Conservation (phyloP, 2,888 invertebrate genomes). For the Atethmia centrago region DNA sequence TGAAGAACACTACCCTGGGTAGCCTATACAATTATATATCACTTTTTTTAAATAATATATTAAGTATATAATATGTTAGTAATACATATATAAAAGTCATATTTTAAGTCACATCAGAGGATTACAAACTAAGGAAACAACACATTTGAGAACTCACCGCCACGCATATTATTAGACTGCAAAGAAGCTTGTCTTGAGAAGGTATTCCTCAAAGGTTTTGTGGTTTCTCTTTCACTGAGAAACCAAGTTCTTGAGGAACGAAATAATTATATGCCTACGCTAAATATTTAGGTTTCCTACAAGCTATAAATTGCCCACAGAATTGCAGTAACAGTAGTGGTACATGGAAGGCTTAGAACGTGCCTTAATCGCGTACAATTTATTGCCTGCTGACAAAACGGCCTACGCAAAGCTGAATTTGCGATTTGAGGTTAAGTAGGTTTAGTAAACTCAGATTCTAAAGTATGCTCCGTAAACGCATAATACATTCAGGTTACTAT, state of each 20-base stretch:
- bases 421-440: background rate
- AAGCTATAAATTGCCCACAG: conserved; percentile 28
- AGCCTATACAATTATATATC: background rate
- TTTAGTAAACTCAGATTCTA: background rate
- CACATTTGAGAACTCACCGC: background rate
- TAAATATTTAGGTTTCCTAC: background rate
- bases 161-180: background rate
- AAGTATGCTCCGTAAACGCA: background rate
- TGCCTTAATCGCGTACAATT: conserved; percentile 10
- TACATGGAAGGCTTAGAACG: conserved; percentile 3
- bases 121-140: too few species aligned
- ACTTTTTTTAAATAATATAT: too few species aligned
- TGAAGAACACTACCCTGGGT: background rate
- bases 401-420: background rate
- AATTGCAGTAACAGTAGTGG: background rate
- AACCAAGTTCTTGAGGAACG: background rate
- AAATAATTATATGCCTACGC: background rate
- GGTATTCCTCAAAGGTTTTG: conserved; percentile 6
- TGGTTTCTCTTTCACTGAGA: background rate
- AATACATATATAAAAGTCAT: background rate
- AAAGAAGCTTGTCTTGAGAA: background rate
- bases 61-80: too few species aligned
- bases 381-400: background rate
- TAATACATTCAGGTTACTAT: background rate
- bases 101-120: too few species aligned